Base-by-base conservation (phyloP, 37 sponge, comb jelly and placozoan genomes). In the Eunapius fragilis region DNA sequence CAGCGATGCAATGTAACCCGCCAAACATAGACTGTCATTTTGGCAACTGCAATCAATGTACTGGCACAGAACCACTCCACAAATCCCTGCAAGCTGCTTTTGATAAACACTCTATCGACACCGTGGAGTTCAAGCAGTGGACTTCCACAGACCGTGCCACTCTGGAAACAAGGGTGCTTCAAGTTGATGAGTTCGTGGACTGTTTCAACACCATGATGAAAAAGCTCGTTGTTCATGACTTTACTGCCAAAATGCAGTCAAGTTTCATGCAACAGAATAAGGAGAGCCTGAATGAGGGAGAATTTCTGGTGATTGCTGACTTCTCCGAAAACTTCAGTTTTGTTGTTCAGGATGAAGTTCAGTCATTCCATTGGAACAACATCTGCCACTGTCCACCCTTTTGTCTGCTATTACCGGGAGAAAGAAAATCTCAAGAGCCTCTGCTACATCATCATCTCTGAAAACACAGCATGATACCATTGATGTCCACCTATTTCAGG, bases 281-380 rank as follows among this genome's bases (percentile, higher is more conserved):
- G 81, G 24, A 50, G n/a, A 47, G 19, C 26, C 72, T 87, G 75
- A 34, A 87, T 31, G 32, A 47, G 25, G 87, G 87, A 23, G 87
- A 80, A 36, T 24, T 87, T 14, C 25, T 84, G n/a, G 80, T 89
- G 31, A 22, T 35, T 25, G 85, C 84, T 33, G 90, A 89, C 72
- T 89, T 89, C 36, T 83, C 90, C 26, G 90, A 84, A 72, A 89
- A 89, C 69, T 89, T 84, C 41, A 33, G 80, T 31, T 89, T 89
- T 82, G 33, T 89, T 27, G 58, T 89, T 23, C 89, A 89, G 48
- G 84, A 89, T 83, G 85, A 71, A 84, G 77, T 50, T 14, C 90
- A 89, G 71, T 80, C 73, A 41, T 89, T 89, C 69, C 89, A 89
- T 72, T 89, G 89, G 89, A 89, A 89, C 71, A 89, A 89, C 30